These are phyloP conservation scores for Arremon aurantiirostris DNA, from an alignment of 2,797 vertebrate species.

Conservation along the genomic window DNA sequence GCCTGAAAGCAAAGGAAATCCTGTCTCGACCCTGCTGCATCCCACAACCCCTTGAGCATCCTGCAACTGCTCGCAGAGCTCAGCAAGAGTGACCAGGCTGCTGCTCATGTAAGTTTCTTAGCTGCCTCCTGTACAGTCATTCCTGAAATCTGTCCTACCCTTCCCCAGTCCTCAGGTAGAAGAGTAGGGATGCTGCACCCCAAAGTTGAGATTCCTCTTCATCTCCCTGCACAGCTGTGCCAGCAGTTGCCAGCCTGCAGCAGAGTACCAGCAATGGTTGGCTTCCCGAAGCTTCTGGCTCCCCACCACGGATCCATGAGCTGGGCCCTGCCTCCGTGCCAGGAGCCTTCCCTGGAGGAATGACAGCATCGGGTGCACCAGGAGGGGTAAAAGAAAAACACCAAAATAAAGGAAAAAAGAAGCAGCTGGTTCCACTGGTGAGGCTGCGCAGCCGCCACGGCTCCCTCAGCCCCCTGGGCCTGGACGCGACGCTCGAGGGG, in stretches of 20 bases:
- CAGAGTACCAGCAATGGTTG: fast-evolving
- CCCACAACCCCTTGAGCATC: not conserved
- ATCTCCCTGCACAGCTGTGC: not conserved
- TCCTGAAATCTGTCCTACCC: not conserved
- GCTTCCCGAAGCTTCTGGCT: not conserved
- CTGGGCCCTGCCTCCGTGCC: not conserved
- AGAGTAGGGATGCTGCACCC: not conserved
- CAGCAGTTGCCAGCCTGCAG: not conserved
- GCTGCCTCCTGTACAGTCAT: not conserved
- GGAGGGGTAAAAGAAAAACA: not conserved
- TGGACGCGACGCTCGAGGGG: fast-evolving
- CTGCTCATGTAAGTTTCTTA: not conserved
- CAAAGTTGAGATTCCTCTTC: fast-evolving
- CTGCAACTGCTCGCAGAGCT: fast-evolving
- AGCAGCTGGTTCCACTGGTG: constrained; percentile 33
- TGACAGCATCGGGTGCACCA: fast-evolving
- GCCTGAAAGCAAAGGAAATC: not conserved
- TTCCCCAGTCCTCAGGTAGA: not conserved
- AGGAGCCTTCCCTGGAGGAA: not conserved
- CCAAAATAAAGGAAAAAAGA: not conserved
- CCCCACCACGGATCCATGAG: fast-evolving
- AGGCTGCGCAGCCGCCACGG: not conserved
- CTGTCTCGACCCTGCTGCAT: not conserved
- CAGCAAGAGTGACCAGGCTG: not conserved
- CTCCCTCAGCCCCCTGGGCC: not conserved